phyloP scores from a whole-genome alignment of 2,797 vertebrate species.

The Brachyalestes nurse region DNA sequence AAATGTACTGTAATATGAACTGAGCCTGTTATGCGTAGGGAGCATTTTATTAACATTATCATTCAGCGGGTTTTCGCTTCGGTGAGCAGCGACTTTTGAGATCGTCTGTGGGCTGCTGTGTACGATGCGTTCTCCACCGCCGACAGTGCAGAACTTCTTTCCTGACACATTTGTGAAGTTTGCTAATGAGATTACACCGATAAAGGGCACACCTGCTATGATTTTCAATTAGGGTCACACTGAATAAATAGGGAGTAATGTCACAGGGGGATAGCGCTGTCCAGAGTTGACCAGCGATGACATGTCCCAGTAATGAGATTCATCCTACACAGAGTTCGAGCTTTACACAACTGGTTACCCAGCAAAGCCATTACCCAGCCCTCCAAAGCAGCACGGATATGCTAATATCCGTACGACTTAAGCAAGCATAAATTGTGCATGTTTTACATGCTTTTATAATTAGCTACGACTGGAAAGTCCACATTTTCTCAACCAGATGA shows the following conservation, averaged over 20 bases:
- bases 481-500: conserved; percentile 78
- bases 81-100: conserved; percentile 37
- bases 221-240: conserved; percentile 61
- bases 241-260: conserved; percentile 59
- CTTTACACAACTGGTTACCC: conserved; percentile 85
- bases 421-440: conserved; percentile 85
- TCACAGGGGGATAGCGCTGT: conserved; percentile 54
- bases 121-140: conserved; percentile 33
- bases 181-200: conserved; percentile 56
- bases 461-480: conserved; percentile 76
- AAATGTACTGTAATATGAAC: conserved; percentile 10
- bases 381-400: conserved; percentile 85
- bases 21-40: conserved; percentile 1
- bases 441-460: conserved; percentile 86
- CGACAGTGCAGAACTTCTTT: conserved; percentile 47
- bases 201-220: conserved; percentile 61
- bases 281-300: conserved; percentile 78
- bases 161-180: conserved; percentile 48
- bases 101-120: conserved; percentile 40
- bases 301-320: conserved; percentile 86
- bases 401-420: conserved; percentile 85
- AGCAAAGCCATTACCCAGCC: conserved; percentile 86
- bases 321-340: conserved; percentile 79
- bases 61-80: conserved; percentile 16
- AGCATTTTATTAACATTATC: conserved; percentile 38